These are phyloP conservation scores for Scalopus aquaticus DNA, from an alignment of 2,113 vertebrate species.

Conservation along the genomic window DNA sequence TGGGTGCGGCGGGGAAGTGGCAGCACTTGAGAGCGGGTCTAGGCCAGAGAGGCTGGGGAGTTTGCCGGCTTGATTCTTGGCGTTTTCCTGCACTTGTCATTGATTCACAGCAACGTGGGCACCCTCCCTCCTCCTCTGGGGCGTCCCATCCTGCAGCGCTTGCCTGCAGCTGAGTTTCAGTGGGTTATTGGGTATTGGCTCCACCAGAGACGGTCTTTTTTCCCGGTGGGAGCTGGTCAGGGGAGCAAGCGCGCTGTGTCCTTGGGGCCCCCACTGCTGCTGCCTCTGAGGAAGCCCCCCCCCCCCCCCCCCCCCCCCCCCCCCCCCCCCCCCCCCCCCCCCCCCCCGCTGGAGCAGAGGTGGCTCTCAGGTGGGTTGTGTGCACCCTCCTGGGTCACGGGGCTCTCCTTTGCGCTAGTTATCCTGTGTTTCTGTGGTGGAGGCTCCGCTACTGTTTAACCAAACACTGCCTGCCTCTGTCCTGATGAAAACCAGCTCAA, in stretches of 20 bases:
- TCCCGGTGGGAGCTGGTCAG: neutral
- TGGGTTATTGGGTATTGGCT: neutral
- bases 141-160: neutral
- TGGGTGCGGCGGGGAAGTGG: neutral
- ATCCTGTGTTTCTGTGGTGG: neutral
- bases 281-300: neutral
- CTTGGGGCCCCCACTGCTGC: neutral
- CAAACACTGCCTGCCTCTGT: neutral
- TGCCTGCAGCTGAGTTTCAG: neutral
- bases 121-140: neutral
- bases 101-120: neutral
- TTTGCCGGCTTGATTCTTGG: neutral
- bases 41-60: neutral
- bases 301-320: too few relatives aligned
- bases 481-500: conserved; percentile 43
- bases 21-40: neutral
- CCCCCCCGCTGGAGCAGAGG: too few relatives aligned
- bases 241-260: neutral
- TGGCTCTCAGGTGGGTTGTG: neutral
- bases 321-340: too few relatives aligned
- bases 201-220: neutral
- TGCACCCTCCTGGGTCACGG: neutral
- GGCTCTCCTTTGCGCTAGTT: neutral
- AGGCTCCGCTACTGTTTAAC: conserved; percentile 26
- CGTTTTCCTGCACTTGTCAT: neutral